Evolutionary conservation across 2,797 vertebrate species (phyloP).

Genomic region (Syngnathus rostellatus): DNA sequence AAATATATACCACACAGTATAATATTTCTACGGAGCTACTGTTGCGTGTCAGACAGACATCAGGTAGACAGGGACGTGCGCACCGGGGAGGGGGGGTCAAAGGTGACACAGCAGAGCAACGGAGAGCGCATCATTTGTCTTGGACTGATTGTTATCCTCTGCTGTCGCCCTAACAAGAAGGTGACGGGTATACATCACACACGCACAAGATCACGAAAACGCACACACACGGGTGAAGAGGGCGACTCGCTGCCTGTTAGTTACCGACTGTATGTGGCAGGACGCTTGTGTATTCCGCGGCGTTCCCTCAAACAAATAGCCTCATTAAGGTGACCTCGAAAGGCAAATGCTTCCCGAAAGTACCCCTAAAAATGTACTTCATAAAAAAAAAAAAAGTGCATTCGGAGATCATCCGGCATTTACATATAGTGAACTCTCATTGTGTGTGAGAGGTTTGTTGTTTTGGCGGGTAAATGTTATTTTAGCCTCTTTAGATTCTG

Average conservation of each 20-base stretch:
- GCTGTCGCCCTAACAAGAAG: constrained; percentile 54
- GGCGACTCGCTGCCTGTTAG: not conserved
- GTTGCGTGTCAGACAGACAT: not conserved
- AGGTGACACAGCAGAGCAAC: constrained; percentile 41
- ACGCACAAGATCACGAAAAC: not conserved
- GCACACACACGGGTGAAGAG: not conserved
- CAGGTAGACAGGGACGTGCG: not conserved
- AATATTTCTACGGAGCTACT: too few species aligned
- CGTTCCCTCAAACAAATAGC: constrained; percentile 35
- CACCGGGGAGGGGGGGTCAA: constrained; percentile 27
- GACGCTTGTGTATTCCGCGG: not conserved
- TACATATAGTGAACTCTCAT: constrained; percentile 64
- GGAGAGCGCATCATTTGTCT: constrained; percentile 44
- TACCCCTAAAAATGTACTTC: not conserved
- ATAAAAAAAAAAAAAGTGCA: not conserved
- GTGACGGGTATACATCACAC: constrained; percentile 25
- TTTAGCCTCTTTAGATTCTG: constrained; percentile 49
- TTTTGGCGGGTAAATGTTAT: constrained; percentile 19
- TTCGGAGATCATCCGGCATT: constrained; percentile 27
- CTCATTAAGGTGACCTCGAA: constrained; percentile 49
- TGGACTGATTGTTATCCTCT: constrained; percentile 43
- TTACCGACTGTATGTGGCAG: not conserved
- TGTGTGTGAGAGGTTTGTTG: too few species aligned
- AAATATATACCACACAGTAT: too few species aligned
- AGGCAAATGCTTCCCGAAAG: constrained; percentile 37